Evolutionary conservation across 2,113 vertebrate species (phyloP), one percentile per base, ranked within the genome.

Genomic region (Bufo gargarizans): DNA sequence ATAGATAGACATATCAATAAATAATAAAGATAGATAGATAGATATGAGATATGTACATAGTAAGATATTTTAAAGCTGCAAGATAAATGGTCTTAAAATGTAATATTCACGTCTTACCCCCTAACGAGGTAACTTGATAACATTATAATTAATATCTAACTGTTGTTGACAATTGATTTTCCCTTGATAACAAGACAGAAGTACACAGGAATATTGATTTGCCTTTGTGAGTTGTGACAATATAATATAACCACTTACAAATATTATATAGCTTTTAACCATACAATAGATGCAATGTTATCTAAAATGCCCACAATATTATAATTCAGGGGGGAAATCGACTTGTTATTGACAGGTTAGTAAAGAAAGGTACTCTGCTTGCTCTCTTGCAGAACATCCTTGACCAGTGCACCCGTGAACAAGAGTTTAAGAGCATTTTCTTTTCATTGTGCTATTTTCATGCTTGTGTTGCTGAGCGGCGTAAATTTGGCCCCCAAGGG

Each of bases 391-490:
- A 96, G 96, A 95, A 93, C 86, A 96, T 95, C 79, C 92, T 96
- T 91, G 95, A 96, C 90, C 94, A 93, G 92, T 96, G 95, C 90
- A 94, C 92, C 3, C 89, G 92, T 4, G 95, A 96, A 91, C 95
- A 96, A 91, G 96, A 97, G 93, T 96, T 97, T 90, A 96, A 96
- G 92, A 95, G 93, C 86, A 95, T 96, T 90, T 91, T 96, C 56
- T 96, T 96, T 91, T 96, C 95, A 13, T 91, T 96, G 77, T 96
- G 96, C 88, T 96, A 95, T 90, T 96, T 96, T 83, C 96, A 96
- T 1, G 96, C 95, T 13, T 96, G 94, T 90, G 94, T 96, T 82
- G 94, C 95, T 0, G 95, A 96, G 89, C 93, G 96, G 67, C 93
- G 95, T 82, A 96, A 96, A 92, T 96, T 94, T 87, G 95, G 96